phyloP scores from a whole-genome alignment of 2,797 vertebrate species.

The Pseudochromis fuscus region DNA sequence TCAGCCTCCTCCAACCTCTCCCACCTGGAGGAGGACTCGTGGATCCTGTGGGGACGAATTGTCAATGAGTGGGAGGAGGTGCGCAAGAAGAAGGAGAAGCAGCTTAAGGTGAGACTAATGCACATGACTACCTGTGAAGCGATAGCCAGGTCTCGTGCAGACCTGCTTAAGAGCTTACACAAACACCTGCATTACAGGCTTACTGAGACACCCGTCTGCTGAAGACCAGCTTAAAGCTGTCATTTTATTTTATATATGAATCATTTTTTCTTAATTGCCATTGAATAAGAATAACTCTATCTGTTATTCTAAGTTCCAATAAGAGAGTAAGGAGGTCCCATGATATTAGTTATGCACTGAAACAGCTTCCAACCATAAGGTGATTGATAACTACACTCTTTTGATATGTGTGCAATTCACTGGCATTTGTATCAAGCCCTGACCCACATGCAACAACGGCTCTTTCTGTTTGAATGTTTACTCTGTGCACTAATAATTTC shows the following conservation, averaged over 20 bases:
- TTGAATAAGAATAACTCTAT: not conserved
- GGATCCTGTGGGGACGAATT: constrained; percentile 98
- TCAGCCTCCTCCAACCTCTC: constrained; percentile 99
- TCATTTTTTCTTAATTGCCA: not conserved
- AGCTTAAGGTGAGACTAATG: constrained; percentile 90
- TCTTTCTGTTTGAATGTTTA: constrained; percentile 51
- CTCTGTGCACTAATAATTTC: constrained; percentile 31
- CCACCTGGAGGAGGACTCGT: constrained; percentile 97
- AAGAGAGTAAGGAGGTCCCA: not conserved
- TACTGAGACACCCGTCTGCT: constrained; percentile 17
- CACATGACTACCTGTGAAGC: constrained; percentile 7
- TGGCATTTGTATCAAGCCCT: constrained; percentile 9
- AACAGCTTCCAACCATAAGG: not conserved
- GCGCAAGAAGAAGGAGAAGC: constrained; percentile 98
- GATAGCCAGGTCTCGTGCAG: not conserved
- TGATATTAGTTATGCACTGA: not conserved
- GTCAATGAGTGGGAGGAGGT: constrained; percentile 99
- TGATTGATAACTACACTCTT: not conserved
- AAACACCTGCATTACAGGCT: constrained; percentile 38
- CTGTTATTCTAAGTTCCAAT: not conserved
- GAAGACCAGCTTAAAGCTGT: not conserved
- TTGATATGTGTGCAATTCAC: not conserved
- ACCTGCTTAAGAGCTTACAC: constrained; percentile 58
- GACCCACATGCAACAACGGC: constrained; percentile 15
- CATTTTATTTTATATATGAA: not conserved